These are phyloP conservation scores for Pangasius larnaudii DNA, from an alignment of 2,797 vertebrate species.

Conservation along the genomic window DNA sequence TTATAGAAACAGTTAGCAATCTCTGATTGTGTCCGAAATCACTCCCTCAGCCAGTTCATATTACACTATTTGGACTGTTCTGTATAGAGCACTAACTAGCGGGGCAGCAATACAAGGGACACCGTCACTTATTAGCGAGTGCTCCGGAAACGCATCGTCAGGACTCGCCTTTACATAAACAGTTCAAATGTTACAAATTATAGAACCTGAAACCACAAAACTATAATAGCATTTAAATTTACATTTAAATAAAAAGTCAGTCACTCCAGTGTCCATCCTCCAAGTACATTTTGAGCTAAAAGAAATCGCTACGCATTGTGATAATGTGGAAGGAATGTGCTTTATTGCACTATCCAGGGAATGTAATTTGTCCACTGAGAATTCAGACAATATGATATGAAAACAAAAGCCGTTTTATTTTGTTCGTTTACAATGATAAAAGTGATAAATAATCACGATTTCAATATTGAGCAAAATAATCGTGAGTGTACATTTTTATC, in stretches of 20 bases:
- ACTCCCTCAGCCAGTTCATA: background rate
- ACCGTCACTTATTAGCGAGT: background rate
- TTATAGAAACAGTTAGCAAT: background rate
- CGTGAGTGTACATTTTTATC: background rate
- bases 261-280: no score
- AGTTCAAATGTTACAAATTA: background rate
- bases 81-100: background rate
- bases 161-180: background rate
- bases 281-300: background rate
- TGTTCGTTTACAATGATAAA: background rate
- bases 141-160: background rate
- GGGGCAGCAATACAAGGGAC: background rate
- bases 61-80: background rate
- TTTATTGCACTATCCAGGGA: background rate
- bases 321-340: background rate
- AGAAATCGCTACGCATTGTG: background rate
- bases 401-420: background rate
- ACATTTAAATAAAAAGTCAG: background rate
- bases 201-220: background rate
- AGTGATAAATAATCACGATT: background rate
- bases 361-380: background rate
- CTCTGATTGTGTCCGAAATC: background rate
- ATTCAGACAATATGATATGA: background rate
- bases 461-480: background rate
- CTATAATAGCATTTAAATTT: background rate